Conservation (phyloP, 2,888 invertebrate genomes). For the Lepidocyrtinus sp. region DNA sequence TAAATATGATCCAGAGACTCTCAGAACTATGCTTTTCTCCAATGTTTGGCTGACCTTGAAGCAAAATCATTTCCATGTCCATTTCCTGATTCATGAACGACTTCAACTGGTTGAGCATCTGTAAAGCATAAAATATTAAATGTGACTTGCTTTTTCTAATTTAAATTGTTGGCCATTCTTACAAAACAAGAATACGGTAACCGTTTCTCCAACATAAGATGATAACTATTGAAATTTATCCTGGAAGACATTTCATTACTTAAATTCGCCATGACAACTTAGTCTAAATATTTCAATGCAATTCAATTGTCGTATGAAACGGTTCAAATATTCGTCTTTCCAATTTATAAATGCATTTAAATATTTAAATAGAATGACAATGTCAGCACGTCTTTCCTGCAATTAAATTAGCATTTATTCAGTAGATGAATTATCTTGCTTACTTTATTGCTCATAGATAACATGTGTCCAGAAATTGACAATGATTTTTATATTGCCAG, state of each 20-base stretch:
- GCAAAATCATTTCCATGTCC: neutral
- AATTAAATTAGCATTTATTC: neutral
- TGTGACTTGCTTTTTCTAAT: neutral
- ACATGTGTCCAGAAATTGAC: no score
- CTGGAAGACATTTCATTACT: neutral
- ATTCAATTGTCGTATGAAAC: neutral
- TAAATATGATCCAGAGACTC: slow-evolving; percentile 26
- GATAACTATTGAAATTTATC: no score
- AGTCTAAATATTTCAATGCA: neutral
- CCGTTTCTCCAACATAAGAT: slow-evolving; percentile 24
- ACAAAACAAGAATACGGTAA: slow-evolving; percentile 37
- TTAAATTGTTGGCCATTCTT: no score
- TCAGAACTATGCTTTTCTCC: neutral
- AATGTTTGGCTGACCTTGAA: slow-evolving; percentile 17
- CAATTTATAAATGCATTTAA: neutral
- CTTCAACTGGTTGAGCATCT: slow-evolving; percentile 31
- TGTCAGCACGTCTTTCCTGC: neutral
- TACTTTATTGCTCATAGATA: no score
- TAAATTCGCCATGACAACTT: neutral
- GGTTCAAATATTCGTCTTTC: no score
- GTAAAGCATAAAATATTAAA: neutral
- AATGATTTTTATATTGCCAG: no score
- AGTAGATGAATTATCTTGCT: no score
- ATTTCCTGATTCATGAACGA: slow-evolving; percentile 7
- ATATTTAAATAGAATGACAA: neutral